These are phyloP conservation scores for Psittacara wagleri DNA, from an alignment of 2,113 vertebrate species.

Conservation along the genomic window DNA sequence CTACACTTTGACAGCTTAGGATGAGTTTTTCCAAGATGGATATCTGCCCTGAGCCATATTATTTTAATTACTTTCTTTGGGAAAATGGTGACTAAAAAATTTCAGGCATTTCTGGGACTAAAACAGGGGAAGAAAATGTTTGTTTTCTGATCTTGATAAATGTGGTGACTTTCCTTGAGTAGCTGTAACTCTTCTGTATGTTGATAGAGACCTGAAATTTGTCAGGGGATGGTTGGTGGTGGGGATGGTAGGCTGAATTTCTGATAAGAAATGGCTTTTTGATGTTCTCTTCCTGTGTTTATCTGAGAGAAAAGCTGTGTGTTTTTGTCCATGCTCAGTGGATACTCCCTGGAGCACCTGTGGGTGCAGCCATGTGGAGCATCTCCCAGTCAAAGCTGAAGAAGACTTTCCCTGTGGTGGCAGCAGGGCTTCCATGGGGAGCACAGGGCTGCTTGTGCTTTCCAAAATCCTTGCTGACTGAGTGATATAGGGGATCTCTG, in stretches of 20 bases:
- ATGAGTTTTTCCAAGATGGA: neutral
- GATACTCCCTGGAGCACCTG: neutral
- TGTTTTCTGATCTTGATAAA: neutral
- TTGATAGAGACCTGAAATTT: neutral
- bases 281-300: neutral
- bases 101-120: neutral
- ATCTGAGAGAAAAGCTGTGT: neutral
- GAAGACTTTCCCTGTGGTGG: neutral
- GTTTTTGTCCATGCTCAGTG: neutral
- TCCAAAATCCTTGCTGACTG: neutral
- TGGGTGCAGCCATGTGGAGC: accelerated
- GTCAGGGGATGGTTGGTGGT: neutral
- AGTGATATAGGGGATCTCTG: neutral
- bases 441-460: neutral
- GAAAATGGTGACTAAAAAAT: neutral
- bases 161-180: neutral
- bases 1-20: neutral
- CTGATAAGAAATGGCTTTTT: neutral
- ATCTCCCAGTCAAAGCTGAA: neutral
- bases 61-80: slow-evolving; percentile 29
- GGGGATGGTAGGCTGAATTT: neutral
- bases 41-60: neutral
- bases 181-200: neutral
- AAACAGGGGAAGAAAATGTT: neutral
- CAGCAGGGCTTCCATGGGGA: neutral